Percentiles rank a stretch among this genome's conserved stretches.
These are phyloP conservation scores for Helogale parvula DNA, from an alignment of 2,113 vertebrate genomes.

Conservation along the genomic window DNA sequence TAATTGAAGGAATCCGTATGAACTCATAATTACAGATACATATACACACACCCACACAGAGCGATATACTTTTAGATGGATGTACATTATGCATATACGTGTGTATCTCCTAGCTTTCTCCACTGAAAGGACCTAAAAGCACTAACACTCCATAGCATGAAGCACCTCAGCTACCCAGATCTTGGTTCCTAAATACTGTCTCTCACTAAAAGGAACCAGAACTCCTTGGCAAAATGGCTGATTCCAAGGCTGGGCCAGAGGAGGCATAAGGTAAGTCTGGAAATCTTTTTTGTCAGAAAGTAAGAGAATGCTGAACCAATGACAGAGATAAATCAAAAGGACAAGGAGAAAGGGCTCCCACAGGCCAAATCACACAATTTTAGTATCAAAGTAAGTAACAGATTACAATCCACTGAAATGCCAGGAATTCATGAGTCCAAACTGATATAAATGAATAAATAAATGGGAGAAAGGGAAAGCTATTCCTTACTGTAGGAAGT, in stretches of 20 bases:
- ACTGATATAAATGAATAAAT: neutral
- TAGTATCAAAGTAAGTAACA: neutral
- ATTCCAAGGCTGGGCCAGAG: neutral
- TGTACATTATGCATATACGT: neutral
- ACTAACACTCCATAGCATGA: neutral
- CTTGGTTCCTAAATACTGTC: neutral
- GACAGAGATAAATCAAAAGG: neutral
- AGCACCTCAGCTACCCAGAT: neutral
- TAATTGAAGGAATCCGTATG: neutral
- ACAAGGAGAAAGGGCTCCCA: neutral
- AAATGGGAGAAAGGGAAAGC: neutral
- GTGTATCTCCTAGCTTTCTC: neutral
- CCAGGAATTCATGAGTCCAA: neutral
- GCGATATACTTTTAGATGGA: neutral
- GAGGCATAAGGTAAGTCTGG: neutral
- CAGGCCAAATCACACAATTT: constrained; percentile 10
- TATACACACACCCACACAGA: neutral
- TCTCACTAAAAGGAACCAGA: neutral
- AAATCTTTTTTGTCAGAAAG: neutral
- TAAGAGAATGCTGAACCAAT: neutral
- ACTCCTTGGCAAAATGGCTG: neutral
- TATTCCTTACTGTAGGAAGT: neutral
- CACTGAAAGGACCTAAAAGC: neutral
- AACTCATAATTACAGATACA: neutral
- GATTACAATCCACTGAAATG: neutral